Conservation (phyloP, 2,888 invertebrate species). For the Trissolcus brochymenae region DNA sequence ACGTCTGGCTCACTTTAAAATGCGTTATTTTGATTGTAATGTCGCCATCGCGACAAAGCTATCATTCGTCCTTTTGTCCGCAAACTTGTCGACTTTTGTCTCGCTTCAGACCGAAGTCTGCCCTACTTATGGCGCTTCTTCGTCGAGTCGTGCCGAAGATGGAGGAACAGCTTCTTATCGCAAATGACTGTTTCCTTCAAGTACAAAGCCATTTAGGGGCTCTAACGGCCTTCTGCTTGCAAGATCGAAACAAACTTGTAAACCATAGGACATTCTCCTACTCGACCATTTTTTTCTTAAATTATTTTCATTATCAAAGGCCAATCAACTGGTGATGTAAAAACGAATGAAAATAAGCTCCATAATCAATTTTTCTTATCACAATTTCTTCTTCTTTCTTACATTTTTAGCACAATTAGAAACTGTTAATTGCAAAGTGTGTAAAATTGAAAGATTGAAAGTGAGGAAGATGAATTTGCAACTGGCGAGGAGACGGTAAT, state of each 20-base stretch:
- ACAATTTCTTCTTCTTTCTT: too few relatives aligned
- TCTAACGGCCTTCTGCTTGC: slow-evolving; percentile 67
- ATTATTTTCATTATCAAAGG: too few relatives aligned
- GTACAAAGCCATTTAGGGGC: slow-evolving; percentile 72
- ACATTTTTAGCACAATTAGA: too few relatives aligned
- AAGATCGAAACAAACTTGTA: slow-evolving; percentile 64
- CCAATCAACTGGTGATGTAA: too few relatives aligned
- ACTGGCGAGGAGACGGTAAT: slow-evolving; percentile 2
- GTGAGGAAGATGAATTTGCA: neutral
- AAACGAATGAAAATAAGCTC: too few relatives aligned
- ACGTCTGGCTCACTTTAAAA: slow-evolving; percentile 70
- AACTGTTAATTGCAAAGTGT: neutral
- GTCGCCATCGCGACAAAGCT: slow-evolving; percentile 64
- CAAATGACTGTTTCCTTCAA: slow-evolving; percentile 74
- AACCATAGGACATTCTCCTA: slow-evolving; percentile 52
- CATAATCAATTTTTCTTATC: too few relatives aligned
- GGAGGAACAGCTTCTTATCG: slow-evolving; percentile 71
- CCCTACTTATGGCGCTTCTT: slow-evolving; percentile 55
- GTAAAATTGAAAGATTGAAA: too few relatives aligned
- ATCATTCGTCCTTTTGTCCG: slow-evolving; percentile 60
- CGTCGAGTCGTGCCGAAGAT: slow-evolving; percentile 59
- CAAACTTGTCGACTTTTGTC: slow-evolving; percentile 53
- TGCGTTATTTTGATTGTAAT: slow-evolving; percentile 71
- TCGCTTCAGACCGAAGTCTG: slow-evolving; percentile 43
- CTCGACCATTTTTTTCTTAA: neutral